Conservation (phyloP, 2,113 vertebrate species). For the Tylochromis polylepis region DNA sequence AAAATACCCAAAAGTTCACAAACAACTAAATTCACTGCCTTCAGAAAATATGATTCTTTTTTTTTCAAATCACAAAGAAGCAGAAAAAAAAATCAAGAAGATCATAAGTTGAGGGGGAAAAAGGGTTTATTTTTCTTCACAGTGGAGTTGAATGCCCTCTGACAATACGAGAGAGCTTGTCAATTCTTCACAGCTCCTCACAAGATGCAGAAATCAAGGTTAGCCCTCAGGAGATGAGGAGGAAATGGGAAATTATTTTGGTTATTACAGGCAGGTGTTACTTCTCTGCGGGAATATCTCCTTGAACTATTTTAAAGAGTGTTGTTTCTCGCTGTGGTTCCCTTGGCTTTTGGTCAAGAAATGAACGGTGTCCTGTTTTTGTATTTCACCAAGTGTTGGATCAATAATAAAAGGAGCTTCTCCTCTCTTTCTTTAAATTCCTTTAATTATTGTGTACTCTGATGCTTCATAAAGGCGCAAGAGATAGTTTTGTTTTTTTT, state of each 20-base stretch:
- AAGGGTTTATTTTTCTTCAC: background rate
- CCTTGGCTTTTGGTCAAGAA: slow-evolving; percentile 3
- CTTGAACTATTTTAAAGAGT: slow-evolving; percentile 35
- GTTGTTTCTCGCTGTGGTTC: background rate
- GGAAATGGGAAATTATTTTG: slow-evolving; percentile 46
- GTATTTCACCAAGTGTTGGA: background rate
- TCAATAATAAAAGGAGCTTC: background rate
- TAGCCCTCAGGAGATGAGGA: background rate
- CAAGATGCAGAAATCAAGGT: slow-evolving; percentile 52
- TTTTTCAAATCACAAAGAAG: background rate
- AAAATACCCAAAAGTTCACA: background rate
- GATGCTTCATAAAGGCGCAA: background rate
- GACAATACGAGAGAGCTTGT: slow-evolving; percentile 1
- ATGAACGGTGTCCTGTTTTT: background rate
- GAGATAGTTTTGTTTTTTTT: background rate
- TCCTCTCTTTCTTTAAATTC: background rate
- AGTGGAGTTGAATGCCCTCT: slow-evolving; percentile 1
- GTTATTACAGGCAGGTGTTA: slow-evolving; percentile 35
- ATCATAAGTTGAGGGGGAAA: background rate
- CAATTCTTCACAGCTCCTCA: slow-evolving; percentile 16
- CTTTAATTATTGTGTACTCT: background rate
- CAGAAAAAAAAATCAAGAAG: background rate
- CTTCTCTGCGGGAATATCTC: slow-evolving; percentile 32
- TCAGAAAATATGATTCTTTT: background rate
- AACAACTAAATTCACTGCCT: background rate